Percentiles rank a stretch among this genome's conserved stretches.
Conservation (phyloP, 2,888 invertebrate genomes). For the Gasteruption jaculator region DNA sequence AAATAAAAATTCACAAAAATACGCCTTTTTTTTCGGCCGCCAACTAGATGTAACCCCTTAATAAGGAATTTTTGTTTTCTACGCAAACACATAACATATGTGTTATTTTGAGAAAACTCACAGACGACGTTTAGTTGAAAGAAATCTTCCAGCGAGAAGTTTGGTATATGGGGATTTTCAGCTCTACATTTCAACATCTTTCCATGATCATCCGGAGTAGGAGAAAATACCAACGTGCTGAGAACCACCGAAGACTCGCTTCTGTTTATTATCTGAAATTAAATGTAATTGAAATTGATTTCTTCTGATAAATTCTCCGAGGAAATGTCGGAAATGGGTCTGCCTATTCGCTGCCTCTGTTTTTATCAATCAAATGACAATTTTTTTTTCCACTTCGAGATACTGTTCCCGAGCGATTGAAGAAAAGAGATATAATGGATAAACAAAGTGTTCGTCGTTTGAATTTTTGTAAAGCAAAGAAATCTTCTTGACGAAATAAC, state of each 20-base stretch:
- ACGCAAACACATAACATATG: too few species aligned
- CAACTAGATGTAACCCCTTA: too few species aligned
- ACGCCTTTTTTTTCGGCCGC: too few species aligned
- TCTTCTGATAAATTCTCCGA: too few species aligned
- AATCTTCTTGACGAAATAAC: conserved; percentile 26
- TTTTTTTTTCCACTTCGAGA: too few species aligned
- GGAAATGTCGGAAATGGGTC: too few species aligned
- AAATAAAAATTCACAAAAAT: too few species aligned
- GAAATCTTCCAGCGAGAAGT: conserved; percentile 74
- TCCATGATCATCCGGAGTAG: conserved; percentile 80
- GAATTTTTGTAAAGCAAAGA: neutral
- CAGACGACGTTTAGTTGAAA: conserved; percentile 83
- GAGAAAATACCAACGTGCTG: conserved; percentile 75
- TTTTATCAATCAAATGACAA: too few species aligned
- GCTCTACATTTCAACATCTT: conserved; percentile 80
- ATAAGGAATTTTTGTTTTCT: too few species aligned
- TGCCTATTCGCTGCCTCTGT: too few species aligned
- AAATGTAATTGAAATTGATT: conserved; percentile 3
- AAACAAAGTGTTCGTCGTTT: neutral
- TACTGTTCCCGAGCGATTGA: neutral
- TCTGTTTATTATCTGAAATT: conserved; percentile 29
- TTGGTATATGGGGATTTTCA: conserved; percentile 75
- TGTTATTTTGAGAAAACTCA: too few species aligned
- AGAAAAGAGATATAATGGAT: neutral
- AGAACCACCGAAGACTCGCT: conserved; percentile 66